phyloP scores from a whole-genome alignment of 2,113 vertebrate genomes.

The Callionymus lyra region DNA sequence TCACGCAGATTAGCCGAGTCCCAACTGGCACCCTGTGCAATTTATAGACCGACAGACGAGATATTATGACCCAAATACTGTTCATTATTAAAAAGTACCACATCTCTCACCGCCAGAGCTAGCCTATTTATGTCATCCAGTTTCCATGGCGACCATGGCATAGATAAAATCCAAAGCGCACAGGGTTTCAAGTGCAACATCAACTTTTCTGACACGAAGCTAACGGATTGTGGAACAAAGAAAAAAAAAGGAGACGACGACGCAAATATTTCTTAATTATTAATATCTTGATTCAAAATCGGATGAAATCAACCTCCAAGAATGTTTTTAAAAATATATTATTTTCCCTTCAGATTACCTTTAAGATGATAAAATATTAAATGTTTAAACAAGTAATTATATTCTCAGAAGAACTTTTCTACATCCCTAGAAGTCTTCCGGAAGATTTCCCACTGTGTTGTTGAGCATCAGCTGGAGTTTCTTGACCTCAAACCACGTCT shows the following conservation, averaged over 20 bases:
- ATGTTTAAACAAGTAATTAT: too few relatives aligned
- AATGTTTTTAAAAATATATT: too few relatives aligned
- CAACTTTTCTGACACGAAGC: conserved; percentile 24
- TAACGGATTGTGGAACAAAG: conserved; percentile 16
- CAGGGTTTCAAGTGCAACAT: conserved; percentile 39
- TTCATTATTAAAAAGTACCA: conserved; percentile 62
- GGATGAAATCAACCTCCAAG: too few relatives aligned
- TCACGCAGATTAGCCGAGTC: conserved; percentile 63
- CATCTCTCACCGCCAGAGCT: conserved; percentile 51
- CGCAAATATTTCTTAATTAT: too few relatives aligned
- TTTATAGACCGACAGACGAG: conserved; percentile 66
- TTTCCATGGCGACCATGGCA: conserved; percentile 70
- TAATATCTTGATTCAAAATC: too few relatives aligned
- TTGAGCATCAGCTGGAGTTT: too few relatives aligned
- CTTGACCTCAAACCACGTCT: too few relatives aligned
- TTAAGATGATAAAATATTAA: too few relatives aligned
- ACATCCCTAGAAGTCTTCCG: too few relatives aligned
- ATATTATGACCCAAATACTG: conserved; percentile 72
- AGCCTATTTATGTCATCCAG: conserved; percentile 72
- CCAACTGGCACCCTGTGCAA: conserved; percentile 66
- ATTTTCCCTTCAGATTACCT: too few relatives aligned
- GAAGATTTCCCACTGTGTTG: too few relatives aligned
- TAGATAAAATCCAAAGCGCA: conserved; percentile 53
- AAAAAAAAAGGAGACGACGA: not conserved
- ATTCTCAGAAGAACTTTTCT: too few relatives aligned